phyloP scores from a whole-genome alignment of 2,113 vertebrate species.

The Plectropomus leopardus region DNA sequence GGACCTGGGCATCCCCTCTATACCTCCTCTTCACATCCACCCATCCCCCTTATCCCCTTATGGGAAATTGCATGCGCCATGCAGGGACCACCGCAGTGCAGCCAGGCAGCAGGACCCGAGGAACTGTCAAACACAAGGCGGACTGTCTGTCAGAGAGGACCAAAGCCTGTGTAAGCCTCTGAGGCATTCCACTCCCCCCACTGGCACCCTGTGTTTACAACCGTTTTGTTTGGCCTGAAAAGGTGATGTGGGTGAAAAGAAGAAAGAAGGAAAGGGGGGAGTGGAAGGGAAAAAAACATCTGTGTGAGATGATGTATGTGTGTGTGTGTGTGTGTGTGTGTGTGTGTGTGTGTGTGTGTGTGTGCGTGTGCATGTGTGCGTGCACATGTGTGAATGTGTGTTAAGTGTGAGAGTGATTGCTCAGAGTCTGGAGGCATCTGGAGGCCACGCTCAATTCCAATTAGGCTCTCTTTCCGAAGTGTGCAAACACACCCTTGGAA shows the following conservation, averaged over 20 bases:
- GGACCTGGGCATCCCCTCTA: constrained; percentile 64
- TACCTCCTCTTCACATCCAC: constrained; percentile 34
- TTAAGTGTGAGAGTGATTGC: constrained; percentile 61
- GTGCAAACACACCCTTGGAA: constrained; percentile 61
- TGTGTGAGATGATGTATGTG: constrained; percentile 66
- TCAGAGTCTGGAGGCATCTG: constrained; percentile 69
- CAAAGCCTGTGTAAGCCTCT: constrained; percentile 80
- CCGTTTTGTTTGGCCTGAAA: constrained; percentile 83
- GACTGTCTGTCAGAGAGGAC: constrained; percentile 79
- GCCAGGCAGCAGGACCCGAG: constrained; percentile 65
- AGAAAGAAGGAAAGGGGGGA: constrained; percentile 37
- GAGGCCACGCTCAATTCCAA: constrained; percentile 75
- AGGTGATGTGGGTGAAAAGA: constrained; percentile 78
- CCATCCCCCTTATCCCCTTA: constrained; percentile 63
- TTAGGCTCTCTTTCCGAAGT: constrained; percentile 72
- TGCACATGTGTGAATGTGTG: neutral
- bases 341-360: constrained; percentile 11
- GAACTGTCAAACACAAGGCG: constrained; percentile 82
- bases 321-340: constrained; percentile 24
- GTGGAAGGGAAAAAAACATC: constrained; percentile 65
- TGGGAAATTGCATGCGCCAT: constrained; percentile 64
- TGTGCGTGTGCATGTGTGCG: constrained; percentile 16
- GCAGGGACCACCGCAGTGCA: constrained; percentile 77
- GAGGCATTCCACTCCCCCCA: constrained; percentile 80
- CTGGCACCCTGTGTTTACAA: constrained; percentile 84